These are phyloP conservation scores for Colius striatus DNA, from an alignment of 2,113 vertebrate genomes.

Conservation along the genomic window DNA sequence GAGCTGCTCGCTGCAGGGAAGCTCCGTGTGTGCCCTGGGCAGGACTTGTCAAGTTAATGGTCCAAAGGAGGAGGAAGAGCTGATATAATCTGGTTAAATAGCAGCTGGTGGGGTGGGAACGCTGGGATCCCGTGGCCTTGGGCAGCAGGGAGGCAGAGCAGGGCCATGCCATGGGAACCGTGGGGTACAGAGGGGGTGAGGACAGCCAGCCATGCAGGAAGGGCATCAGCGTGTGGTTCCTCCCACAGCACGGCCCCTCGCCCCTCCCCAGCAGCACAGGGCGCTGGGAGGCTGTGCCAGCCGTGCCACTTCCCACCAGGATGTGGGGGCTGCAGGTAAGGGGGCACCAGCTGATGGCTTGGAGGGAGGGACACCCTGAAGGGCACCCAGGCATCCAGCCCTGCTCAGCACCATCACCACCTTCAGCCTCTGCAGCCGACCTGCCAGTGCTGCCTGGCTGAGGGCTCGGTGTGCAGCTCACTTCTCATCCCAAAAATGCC, in stretches of 20 bases:
- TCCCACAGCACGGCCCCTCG: rapidly evolving
- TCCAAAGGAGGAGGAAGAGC: neutral
- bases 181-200: neutral
- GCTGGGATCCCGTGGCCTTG: rapidly evolving
- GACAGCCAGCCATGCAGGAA: neutral
- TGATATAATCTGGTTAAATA: neutral
- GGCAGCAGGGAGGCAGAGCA: neutral
- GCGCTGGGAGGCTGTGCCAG: neutral
- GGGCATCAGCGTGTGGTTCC: rapidly evolving
- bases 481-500: neutral
- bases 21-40: rapidly evolving
- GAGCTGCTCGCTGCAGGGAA: neutral
- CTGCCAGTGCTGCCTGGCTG: rapidly evolving
- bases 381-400: neutral
- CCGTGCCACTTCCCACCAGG: rapidly evolving
- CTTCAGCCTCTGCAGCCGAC: rapidly evolving
- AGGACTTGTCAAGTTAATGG: neutral
- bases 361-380: neutral
- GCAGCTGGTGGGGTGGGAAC: neutral
- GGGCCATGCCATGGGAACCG: rapidly evolving
- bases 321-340: neutral
- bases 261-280: neutral
- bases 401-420: neutral
- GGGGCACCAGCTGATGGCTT: too few relatives aligned
- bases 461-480: rapidly evolving